Percentiles rank a stretch among this genome's conserved stretches.
These are phyloP conservation scores for Mayetiola destructor DNA, from an alignment of 2,888 invertebrate species.

Conservation along the genomic window DNA sequence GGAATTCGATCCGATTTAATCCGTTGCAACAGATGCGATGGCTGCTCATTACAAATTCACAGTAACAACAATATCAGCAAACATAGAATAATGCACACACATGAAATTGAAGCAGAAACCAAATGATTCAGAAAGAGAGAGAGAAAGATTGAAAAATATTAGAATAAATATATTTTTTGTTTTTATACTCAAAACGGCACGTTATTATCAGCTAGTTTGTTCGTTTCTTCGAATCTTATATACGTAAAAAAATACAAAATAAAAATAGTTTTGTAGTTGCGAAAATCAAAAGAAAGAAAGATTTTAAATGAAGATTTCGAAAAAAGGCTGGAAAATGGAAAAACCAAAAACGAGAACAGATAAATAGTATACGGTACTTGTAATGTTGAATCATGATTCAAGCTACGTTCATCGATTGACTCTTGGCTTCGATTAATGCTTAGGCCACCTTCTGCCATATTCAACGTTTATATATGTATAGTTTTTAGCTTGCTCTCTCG, in stretches of 20 bases:
- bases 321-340: background rate
- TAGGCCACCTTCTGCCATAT: conserved; percentile 14
- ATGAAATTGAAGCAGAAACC: background rate
- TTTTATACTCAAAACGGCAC: background rate
- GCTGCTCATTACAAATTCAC: conserved; percentile 17
- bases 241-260: background rate
- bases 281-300: background rate
- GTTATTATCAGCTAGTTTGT: background rate
- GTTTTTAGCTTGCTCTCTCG: too few species aligned
- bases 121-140: background rate
- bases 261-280: background rate
- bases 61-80: background rate
- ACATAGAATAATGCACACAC: background rate
- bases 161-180: background rate
- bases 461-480: background rate
- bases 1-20: conserved; percentile 58
- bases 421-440: conserved; percentile 1
- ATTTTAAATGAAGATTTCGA: background rate
- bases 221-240: background rate
- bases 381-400: conserved; percentile 1
- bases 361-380: background rate
- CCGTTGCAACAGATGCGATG: conserved; percentile 53
- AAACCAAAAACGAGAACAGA: background rate
- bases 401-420: background rate
- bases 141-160: background rate